phyloP scores from a whole-genome alignment of 2,888 invertebrate species.

The Hydrotaea cyrtoneurina region DNA sequence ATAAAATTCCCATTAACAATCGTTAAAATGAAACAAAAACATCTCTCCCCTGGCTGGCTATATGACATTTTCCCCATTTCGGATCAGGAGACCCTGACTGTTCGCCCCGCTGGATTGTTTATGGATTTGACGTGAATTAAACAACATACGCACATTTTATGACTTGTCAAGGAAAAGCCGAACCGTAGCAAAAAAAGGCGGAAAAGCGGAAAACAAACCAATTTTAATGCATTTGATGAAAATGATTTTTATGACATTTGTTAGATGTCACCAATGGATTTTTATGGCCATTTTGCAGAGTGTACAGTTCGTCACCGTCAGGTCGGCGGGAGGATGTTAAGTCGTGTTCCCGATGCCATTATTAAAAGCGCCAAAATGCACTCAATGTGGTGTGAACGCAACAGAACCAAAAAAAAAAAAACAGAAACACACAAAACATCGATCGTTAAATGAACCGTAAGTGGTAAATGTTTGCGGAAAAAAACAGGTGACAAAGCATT shows the following conservation, averaged over 20 bases:
- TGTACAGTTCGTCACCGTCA: neutral
- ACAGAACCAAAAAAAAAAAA: too few species aligned
- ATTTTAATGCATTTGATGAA: slow-evolving; percentile 78
- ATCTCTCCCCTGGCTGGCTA: neutral
- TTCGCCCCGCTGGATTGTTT: slow-evolving; percentile 52
- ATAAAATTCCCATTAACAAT: slow-evolving; percentile 65
- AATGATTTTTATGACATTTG: slow-evolving; percentile 71
- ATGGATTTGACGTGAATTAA: slow-evolving; percentile 65
- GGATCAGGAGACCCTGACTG: neutral
- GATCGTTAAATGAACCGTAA: slow-evolving; percentile 25
- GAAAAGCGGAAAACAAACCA: slow-evolving; percentile 70
- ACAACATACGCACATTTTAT: slow-evolving; percentile 58
- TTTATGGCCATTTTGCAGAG: slow-evolving; percentile 53
- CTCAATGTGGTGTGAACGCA: slow-evolving; percentile 54
- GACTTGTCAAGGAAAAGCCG: slow-evolving; percentile 42
- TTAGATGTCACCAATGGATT: slow-evolving; percentile 63
- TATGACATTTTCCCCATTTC: neutral
- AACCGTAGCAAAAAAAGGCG: slow-evolving; percentile 29
- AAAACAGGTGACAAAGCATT: slow-evolving; percentile 66
- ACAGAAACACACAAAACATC: slow-evolving; percentile 25
- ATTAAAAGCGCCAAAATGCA: slow-evolving; percentile 53
- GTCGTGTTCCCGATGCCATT: neutral
- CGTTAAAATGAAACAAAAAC: slow-evolving; percentile 42
- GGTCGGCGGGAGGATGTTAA: neutral
- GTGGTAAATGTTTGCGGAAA: slow-evolving; percentile 24